Evolutionary conservation across 2,888 invertebrate species (phyloP).

Genomic region (Tuta absoluta): DNA sequence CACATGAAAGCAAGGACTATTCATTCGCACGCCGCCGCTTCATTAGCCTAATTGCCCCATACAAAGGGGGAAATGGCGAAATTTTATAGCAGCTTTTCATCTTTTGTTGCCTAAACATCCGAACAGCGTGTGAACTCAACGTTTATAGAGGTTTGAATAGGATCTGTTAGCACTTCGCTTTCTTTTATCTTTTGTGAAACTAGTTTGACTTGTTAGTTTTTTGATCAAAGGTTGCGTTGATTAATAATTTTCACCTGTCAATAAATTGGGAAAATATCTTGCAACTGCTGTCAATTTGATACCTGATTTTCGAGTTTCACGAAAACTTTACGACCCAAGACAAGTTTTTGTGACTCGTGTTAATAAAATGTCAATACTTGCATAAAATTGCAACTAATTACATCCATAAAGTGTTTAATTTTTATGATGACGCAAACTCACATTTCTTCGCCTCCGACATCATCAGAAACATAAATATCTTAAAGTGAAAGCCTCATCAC

Average conservation of each 20-base stretch:
- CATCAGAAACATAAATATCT: constrained; percentile 14
- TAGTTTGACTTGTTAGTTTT: constrained; percentile 8
- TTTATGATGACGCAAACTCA: constrained; percentile 17
- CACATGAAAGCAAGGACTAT: constrained; percentile 76
- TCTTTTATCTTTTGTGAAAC: constrained; percentile 8
- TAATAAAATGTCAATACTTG: neutral
- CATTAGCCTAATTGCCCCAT: constrained; percentile 78
- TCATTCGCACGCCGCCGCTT: constrained; percentile 71
- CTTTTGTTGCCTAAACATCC: constrained; percentile 55
- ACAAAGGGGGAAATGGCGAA: constrained; percentile 74
- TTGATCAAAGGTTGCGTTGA: neutral
- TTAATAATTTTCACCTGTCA: constrained; percentile 12
- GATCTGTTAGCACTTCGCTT: constrained; percentile 23
- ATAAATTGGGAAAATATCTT: neutral
- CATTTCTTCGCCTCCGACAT: constrained; percentile 19
- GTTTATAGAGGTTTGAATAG: constrained; percentile 23
- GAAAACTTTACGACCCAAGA: constrained; percentile 1
- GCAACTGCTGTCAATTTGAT: neutral
- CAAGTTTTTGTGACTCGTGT: neutral
- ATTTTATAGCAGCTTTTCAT: constrained; percentile 74
- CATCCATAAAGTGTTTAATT: neutral
- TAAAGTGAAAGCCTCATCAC: constrained; percentile 29
- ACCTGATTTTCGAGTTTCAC: neutral
- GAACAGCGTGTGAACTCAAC: constrained; percentile 27
- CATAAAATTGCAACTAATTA: constrained; percentile 12